Evolutionary conservation across 2,888 invertebrate species (phyloP).

Genomic region (Drosophila rellima): DNA sequence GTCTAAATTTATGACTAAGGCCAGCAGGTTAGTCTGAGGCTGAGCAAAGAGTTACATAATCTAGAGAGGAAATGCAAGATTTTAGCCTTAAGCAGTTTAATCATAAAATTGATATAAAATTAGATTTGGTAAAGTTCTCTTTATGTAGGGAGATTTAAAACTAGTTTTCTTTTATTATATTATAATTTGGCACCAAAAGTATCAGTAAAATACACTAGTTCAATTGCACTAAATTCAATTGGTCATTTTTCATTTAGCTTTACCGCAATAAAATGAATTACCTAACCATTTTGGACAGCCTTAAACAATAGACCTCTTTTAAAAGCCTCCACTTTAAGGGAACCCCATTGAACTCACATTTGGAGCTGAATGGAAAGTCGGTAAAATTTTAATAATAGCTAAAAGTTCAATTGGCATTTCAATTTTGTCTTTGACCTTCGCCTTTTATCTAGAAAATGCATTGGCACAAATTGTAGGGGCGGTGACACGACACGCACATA

Average conservation of each 20-base stretch:
- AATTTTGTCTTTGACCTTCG: conserved; percentile 82
- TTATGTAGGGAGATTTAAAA: not conserved
- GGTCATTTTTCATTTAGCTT: not conserved
- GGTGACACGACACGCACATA: conserved; percentile 49
- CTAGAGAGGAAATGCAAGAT: not conserved
- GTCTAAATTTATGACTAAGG: conserved; percentile 45
- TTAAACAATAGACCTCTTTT: conserved; percentile 16
- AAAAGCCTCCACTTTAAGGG: conserved; percentile 10
- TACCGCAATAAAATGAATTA: conserved; percentile 28
- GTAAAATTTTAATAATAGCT: conserved; percentile 75
- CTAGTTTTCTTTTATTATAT: not conserved
- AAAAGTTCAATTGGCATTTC: conserved; percentile 81
- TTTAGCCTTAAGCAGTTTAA: not conserved
- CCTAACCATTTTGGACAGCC: conserved; percentile 27
- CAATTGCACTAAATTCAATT: not conserved
- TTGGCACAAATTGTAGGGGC: conserved; percentile 48
- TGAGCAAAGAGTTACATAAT: conserved; percentile 2
- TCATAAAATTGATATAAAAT: not conserved
- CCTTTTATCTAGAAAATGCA: conserved; percentile 69
- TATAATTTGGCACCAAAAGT: too few relatives aligned
- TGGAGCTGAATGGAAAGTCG: conserved; percentile 21
- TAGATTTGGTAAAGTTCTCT: not conserved
- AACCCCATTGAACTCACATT: conserved; percentile 24
- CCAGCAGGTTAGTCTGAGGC: conserved; percentile 10
- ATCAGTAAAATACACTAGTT: not conserved